A percentile compares a stretch with the other conserved stretches of the same genome.
Conservation (phyloP, 2,888 invertebrate species). For the Drosophila emarginata region DNA sequence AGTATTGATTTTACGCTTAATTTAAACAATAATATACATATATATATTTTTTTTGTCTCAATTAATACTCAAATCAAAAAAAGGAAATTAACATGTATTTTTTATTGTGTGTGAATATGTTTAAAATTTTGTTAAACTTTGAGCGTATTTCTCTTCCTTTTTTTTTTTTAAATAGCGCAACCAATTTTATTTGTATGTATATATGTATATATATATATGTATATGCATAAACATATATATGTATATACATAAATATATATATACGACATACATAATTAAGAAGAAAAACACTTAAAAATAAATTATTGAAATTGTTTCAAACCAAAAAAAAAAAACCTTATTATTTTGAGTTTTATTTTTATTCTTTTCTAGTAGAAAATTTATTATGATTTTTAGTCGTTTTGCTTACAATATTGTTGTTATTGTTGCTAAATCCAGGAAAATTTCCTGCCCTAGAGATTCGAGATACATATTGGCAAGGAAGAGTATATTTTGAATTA, state of each 20-base stretch:
- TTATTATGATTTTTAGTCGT: conserved; percentile 17
- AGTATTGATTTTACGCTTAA: conserved; percentile 39
- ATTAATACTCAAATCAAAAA: conserved; percentile 5
- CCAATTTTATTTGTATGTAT: conserved; percentile 49
- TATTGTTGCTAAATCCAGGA: conserved; percentile 49
- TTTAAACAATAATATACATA: background rate
- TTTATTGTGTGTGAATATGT: conserved; percentile 16
- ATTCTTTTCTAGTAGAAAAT: conserved; percentile 62
- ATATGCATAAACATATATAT: too few species aligned
- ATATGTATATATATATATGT: conserved; percentile 40
- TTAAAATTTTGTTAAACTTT: conserved; percentile 9
- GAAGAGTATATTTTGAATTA: too few species aligned
- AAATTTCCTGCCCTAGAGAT: conserved; percentile 58
- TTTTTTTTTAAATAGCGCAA: conserved; percentile 41
- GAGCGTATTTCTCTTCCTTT: conserved; percentile 5
- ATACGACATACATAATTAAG: conserved; percentile 5
- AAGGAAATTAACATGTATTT: conserved; percentile 14
- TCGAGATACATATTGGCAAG: background rate
- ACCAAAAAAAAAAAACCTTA: conserved; percentile 45
- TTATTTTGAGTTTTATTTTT: conserved; percentile 40
- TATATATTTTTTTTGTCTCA: background rate
- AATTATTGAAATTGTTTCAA: conserved; percentile 72
- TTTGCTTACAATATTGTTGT: conserved; percentile 26
- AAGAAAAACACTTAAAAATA: conserved; percentile 46
- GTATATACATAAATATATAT: background rate